phyloP scores from a whole-genome alignment of 2,797 vertebrate species.

The Lepidocolaptes lacrymiger region DNA sequence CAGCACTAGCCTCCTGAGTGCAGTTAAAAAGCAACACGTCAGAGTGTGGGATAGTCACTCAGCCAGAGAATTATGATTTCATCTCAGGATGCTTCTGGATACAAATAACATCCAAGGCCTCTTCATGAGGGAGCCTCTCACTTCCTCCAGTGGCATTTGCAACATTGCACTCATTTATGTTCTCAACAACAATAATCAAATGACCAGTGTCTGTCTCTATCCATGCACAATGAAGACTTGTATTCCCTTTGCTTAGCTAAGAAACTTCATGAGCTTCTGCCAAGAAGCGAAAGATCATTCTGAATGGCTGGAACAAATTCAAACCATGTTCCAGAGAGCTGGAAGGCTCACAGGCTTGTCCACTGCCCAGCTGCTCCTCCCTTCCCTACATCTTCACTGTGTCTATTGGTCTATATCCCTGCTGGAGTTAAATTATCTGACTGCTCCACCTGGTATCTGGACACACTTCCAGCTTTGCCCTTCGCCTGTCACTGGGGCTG shows the following conservation, averaged over 20 bases:
- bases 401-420: not conserved
- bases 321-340: constrained; percentile 50
- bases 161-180: constrained; percentile 57
- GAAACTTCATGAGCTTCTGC: constrained; percentile 53
- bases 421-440: constrained; percentile 22
- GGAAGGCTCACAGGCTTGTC: constrained; percentile 47
- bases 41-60: not conserved
- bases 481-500: not conserved
- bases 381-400: constrained; percentile 42
- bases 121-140: constrained; percentile 41
- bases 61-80: constrained; percentile 54
- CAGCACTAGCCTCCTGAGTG: not conserved
- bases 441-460: constrained; percentile 41
- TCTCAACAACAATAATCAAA: constrained; percentile 59
- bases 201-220: constrained; percentile 33
- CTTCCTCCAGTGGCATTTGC: constrained; percentile 60
- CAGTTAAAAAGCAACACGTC: not conserved
- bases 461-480: not conserved
- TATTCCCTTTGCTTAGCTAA: constrained; percentile 50
- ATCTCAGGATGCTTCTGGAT: constrained; percentile 55
- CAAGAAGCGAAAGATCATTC: constrained; percentile 60
- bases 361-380: constrained; percentile 57
- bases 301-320: constrained; percentile 67
- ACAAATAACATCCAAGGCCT: constrained; percentile 37
- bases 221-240: constrained; percentile 54